These are phyloP conservation scores for Tetraneura akinire DNA, from an alignment of 1,140 invertebrate genomes.

Conservation along the genomic window DNA sequence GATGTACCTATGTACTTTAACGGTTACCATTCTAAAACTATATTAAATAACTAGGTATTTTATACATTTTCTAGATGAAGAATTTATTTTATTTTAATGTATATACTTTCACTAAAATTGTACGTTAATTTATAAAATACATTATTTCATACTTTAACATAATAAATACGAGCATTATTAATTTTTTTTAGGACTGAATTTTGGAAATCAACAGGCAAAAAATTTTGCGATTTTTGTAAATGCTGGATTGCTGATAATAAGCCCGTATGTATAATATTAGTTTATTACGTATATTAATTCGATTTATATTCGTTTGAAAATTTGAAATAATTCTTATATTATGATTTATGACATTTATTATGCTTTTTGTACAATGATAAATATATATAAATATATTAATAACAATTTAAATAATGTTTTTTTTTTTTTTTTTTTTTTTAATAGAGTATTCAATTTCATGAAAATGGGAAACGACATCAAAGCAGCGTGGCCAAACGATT, in stretches of 20 bases:
- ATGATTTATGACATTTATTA: too few species aligned
- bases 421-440: constrained; percentile 55
- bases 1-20: too few species aligned
- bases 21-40: too few species aligned
- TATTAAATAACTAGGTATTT: too few species aligned
- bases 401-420: constrained; percentile 30
- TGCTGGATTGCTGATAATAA: constrained; percentile 98
- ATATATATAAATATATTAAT: not conserved
- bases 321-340: too few species aligned
- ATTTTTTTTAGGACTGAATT: constrained; percentile 80
- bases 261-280: constrained; percentile 69
- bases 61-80: too few species aligned
- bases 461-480: constrained; percentile 90
- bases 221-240: constrained; percentile 97
- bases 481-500: constrained; percentile 88
- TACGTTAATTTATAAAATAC: too few species aligned
- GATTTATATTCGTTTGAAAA: too few species aligned
- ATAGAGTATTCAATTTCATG: constrained; percentile 92
- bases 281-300: not conserved
- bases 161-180: too few species aligned
- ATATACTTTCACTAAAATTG: too few species aligned
- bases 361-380: not conserved
- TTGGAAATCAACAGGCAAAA: constrained; percentile 94
- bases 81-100: too few species aligned
- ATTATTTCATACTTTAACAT: too few species aligned